Conservation (phyloP, 2,888 invertebrate genomes). For the Nemoura dubitans region DNA sequence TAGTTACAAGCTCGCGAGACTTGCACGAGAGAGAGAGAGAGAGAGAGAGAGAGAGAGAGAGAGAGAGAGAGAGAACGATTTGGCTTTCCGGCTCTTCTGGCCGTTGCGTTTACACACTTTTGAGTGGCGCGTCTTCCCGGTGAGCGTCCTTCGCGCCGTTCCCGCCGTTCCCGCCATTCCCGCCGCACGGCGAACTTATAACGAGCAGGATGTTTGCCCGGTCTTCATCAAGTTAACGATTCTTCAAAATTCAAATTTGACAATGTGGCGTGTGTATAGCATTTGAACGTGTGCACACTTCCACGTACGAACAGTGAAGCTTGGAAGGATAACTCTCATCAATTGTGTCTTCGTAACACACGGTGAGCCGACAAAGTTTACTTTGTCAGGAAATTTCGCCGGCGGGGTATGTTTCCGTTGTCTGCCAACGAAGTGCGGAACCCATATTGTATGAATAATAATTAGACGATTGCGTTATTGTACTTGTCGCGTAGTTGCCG, state of each 20-base stretch:
- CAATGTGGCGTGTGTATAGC: background rate
- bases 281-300: background rate
- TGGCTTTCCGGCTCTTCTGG: background rate
- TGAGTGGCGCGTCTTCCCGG: background rate
- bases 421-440: background rate
- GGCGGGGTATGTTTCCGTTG: background rate
- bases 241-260: conserved; percentile 4
- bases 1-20: background rate
- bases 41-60: background rate
- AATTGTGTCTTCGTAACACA: background rate
- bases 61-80: background rate
- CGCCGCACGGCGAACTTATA: background rate
- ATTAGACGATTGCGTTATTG: background rate
- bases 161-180: too few species aligned
- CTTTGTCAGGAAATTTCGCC: conserved; percentile 1
- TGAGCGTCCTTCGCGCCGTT: too few species aligned
- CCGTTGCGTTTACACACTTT: background rate
- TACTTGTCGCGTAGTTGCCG: background rate
- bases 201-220: conserved; percentile 2
- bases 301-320: background rate
- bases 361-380: background rate
- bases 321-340: background rate
- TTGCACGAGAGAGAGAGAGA: background rate
- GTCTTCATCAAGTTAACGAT: background rate
- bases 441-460: conserved; percentile 7